Conservation (phyloP, 2,797 vertebrate genomes). For the Amniataba percoides region DNA sequence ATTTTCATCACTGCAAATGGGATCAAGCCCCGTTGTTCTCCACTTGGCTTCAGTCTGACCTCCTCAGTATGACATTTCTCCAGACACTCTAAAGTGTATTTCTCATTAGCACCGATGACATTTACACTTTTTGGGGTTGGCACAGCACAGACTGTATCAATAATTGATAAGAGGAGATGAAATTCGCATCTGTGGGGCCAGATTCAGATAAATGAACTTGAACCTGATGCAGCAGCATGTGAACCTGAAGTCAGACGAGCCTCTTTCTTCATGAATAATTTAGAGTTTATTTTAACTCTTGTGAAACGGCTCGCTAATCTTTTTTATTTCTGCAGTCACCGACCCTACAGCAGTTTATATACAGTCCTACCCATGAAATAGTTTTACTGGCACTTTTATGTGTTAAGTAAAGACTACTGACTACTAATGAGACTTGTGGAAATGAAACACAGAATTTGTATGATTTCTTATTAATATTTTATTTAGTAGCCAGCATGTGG, state of each 20-base stretch:
- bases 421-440: too few species aligned
- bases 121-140: constrained; percentile 40
- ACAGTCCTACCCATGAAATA: too few species aligned
- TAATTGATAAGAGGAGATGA: constrained; percentile 39
- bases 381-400: too few species aligned
- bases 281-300: not conserved
- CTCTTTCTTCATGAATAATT: not conserved
- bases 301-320: not conserved
- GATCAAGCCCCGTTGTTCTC: constrained; percentile 16
- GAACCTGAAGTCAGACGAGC: not conserved
- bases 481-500: not conserved
- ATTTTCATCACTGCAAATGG: constrained; percentile 25
- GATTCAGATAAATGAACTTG: constrained; percentile 29
- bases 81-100: constrained; percentile 35
- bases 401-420: too few species aligned
- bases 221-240: not conserved
- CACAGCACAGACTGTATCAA: constrained; percentile 18
- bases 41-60: constrained; percentile 20
- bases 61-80: constrained; percentile 46
- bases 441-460: not conserved
- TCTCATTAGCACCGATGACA: constrained; percentile 62
- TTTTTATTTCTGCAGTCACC: too few species aligned
- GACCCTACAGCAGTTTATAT: too few species aligned
- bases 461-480: not conserved
- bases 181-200: constrained; percentile 7